Base-by-base conservation (phyloP, 2,113 vertebrate genomes). In the Lamprotornis superbus region DNA sequence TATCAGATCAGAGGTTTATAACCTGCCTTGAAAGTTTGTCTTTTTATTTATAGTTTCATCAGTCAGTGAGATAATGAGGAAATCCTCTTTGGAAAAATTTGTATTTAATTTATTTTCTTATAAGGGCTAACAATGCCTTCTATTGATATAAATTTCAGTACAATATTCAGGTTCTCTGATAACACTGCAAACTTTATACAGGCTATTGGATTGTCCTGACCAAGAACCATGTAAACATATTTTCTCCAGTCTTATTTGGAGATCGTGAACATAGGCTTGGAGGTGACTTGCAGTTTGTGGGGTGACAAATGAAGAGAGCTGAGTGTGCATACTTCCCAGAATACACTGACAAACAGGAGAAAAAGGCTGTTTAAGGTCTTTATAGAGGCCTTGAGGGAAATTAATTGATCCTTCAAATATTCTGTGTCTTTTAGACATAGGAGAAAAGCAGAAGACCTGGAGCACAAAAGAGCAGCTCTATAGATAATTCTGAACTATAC, bases 221-320 rank as follows among this genome's bases (percentile, higher is more conserved):
- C 12, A 68, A 67, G 42, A 65, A 27, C 11, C 11, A 21, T 3
- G 7, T 42, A 37, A 85, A 12, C 9, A 20, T 35, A 23, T 59
- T 82, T 53, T 91, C 44, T 89, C 17, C 35, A 85, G 5, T 11
- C 31, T 67, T 31, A 11, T 52, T 59, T 82, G n/a, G 47, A 37
- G 33, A 55, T 30, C 1, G 1, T 63, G 21, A 59, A 25, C 0
- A 0, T 42, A n/a, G n/a, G 8, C 15, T 75, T 85, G 67, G 47
- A 76, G 20, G 12, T 57, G 57, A 47, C 35, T 53, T 9, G 3
- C 13, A 65, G 19, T 52, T 74, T 81, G n/a, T 46, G 16, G 15
- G 47, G 30, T 2, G 9, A 50, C 16, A 84, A 78, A 74, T 53
- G 63, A 37, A 63, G 61, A n/a, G 9, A 47, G 8, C 2, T 37